A percentile compares a stretch with the other conserved stretches of the same genome.
Conservation (phyloP, 2,113 vertebrate species). For the Antigone vipio region DNA sequence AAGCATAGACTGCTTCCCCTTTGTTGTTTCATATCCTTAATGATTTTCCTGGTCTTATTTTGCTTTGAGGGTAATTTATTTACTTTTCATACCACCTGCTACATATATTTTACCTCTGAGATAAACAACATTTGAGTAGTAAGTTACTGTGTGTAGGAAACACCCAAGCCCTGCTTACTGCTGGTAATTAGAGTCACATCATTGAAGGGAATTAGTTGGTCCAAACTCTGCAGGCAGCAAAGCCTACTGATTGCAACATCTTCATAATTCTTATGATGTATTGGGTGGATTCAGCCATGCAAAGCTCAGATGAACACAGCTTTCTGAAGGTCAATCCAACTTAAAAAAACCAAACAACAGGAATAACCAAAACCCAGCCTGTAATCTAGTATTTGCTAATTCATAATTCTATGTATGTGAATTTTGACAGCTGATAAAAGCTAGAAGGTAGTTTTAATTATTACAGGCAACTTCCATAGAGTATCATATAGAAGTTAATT, state of each 20-base stretch:
- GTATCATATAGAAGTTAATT: neutral
- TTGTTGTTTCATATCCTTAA: constrained; percentile 1
- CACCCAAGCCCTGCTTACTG: neutral
- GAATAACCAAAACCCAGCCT: neutral
- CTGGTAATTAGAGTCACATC: neutral
- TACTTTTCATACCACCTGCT: neutral
- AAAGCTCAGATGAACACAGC: neutral
- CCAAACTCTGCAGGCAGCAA: neutral
- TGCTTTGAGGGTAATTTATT: neutral
- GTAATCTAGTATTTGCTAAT: neutral
- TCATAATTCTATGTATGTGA: neutral
- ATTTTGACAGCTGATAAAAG: neutral
- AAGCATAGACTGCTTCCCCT: neutral
- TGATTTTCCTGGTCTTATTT: neutral
- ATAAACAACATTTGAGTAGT: constrained; percentile 31
- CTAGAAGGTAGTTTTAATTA: neutral
- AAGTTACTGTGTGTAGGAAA: constrained; percentile 6
- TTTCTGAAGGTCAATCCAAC: constrained; percentile 3
- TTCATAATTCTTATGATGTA: neutral
- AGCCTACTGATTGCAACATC: neutral
- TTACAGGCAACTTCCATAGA: neutral
- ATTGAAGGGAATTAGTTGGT: neutral
- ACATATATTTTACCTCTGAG: neutral
- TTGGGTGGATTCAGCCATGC: neutral
- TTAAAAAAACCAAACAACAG: neutral